Conservation (phyloP, 2,113 vertebrate genomes). For the Actenoides hombroni region DNA sequence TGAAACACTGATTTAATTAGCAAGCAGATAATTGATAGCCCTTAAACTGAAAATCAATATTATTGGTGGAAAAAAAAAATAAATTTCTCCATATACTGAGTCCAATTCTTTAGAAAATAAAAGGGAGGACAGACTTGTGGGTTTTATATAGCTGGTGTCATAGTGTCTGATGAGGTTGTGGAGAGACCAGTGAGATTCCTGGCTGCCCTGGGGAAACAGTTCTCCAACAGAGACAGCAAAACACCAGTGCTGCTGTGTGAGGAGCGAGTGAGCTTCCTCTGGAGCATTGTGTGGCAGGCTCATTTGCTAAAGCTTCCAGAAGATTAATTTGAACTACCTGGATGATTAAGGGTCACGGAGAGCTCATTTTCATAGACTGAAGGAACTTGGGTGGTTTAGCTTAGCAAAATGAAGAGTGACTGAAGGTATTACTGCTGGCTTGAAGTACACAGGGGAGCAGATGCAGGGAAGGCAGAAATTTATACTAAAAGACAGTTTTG, state of each 20-base stretch:
- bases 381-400: background rate
- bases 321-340: background rate
- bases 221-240: background rate
- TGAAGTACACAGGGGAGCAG: background rate
- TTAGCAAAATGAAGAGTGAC: background rate
- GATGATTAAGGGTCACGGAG: background rate
- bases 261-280: background rate
- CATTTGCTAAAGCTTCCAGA: background rate
- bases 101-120: background rate
- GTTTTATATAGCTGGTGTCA: background rate
- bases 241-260: fast-evolving
- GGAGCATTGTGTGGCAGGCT: background rate
- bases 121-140: background rate
- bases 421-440: background rate
- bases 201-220: fast-evolving
- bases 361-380: background rate
- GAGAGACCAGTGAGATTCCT: background rate
- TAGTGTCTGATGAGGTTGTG: background rate
- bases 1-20: background rate
- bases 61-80: background rate
- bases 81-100: fast-evolving
- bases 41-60: background rate
- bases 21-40: background rate
- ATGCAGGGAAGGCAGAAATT: background rate
- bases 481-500: background rate